Evolutionary conservation across 2,113 vertebrate genomes (phyloP).

Genomic region (Rhinogobius similis): DNA sequence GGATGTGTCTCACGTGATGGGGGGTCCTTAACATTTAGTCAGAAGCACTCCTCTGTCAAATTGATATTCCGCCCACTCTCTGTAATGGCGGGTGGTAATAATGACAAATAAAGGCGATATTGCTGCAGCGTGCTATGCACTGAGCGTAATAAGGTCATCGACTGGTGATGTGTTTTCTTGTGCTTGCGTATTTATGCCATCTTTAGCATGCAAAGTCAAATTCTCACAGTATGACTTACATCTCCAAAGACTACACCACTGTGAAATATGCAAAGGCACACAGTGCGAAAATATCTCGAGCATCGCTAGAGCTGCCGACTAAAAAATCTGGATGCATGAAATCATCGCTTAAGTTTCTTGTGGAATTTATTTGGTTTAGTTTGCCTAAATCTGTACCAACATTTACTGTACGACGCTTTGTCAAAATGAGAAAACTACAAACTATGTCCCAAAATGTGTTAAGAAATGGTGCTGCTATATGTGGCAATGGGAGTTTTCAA

Average conservation of each 20-base stretch:
- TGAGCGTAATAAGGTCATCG: constrained; percentile 72
- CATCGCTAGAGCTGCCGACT: constrained; percentile 43
- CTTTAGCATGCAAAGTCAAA: constrained; percentile 71
- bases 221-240: constrained; percentile 64
- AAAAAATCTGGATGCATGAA: constrained; percentile 52
- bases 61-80: constrained; percentile 72
- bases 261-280: constrained; percentile 71
- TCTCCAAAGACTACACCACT: constrained; percentile 63
- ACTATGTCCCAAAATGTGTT: constrained; percentile 1
- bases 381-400: constrained; percentile 29
- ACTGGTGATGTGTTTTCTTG: constrained; percentile 59
- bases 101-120: constrained; percentile 76
- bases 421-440: constrained; percentile 24
- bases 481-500: not conserved
- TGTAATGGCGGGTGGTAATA: constrained; percentile 68
- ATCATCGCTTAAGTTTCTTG: constrained; percentile 43
- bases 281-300: constrained; percentile 54
- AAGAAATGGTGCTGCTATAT: constrained; percentile 14
- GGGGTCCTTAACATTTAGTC: constrained; percentile 73
- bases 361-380: constrained; percentile 19
- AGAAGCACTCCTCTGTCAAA: constrained; percentile 61
- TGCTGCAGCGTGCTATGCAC: constrained; percentile 53
- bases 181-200: constrained; percentile 56
- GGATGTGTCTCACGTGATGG: constrained; percentile 62
- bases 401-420: constrained; percentile 50